phyloP scores from a whole-genome alignment of 2,888 invertebrate species.

The Chloroclysta siterata region DNA sequence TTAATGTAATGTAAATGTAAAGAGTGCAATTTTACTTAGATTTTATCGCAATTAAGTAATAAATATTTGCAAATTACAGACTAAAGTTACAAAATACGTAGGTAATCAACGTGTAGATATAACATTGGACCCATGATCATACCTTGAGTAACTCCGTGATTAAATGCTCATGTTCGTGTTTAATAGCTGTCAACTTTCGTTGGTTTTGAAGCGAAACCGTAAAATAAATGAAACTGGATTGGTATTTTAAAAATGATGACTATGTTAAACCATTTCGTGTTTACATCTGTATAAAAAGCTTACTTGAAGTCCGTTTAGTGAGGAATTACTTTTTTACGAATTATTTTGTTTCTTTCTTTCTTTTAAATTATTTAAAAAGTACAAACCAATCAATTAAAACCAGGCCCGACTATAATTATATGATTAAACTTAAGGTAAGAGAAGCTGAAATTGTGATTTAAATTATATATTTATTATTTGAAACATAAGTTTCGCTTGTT shows the following conservation, averaged over 20 bases:
- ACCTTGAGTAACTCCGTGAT: constrained; percentile 13
- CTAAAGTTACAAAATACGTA: neutral
- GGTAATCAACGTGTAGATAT: neutral
- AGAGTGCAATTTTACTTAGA: constrained; percentile 7
- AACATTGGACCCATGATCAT: neutral
- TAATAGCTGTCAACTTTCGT: neutral
- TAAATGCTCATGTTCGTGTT: neutral
- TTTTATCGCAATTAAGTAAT: neutral
- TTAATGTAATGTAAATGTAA: neutral
- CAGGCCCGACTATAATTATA: neutral
- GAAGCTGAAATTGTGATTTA: constrained; percentile 46
- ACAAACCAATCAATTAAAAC: neutral
- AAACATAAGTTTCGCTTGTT: constrained; percentile 12
- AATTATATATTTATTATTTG: constrained; percentile 32
- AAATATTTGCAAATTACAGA: neutral
- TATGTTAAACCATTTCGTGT: neutral
- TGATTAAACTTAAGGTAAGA: constrained; percentile 32
- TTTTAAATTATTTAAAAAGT: too few species aligned
- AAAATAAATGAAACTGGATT: neutral
- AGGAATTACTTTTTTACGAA: neutral
- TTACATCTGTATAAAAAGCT: constrained; percentile 1
- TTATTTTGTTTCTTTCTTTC: neutral
- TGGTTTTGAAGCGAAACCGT: neutral
- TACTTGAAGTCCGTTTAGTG: constrained; percentile 3
- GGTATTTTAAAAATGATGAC: neutral